Evolutionary conservation across 2,888 invertebrate genomes (phyloP).

Genomic region (Rhaphigaster nebulosa): DNA sequence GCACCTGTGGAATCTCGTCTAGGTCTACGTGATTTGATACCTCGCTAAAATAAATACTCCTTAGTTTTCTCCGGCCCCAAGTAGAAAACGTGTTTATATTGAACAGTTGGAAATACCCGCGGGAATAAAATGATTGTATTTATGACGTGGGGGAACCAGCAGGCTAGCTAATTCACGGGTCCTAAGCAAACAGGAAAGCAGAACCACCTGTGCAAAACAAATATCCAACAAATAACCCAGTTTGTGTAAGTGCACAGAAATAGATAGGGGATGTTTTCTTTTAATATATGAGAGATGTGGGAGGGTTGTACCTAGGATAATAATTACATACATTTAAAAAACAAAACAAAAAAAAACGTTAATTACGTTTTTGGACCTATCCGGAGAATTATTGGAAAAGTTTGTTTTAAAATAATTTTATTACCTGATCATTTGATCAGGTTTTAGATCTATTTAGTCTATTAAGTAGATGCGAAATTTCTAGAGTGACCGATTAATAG

Average conservation of each 20-base stretch:
- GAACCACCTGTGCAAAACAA: conserved; percentile 27
- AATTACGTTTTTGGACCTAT: neutral
- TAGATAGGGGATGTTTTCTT: conserved; percentile 19
- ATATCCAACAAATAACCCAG: neutral
- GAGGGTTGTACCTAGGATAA: neutral
- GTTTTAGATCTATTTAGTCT: too few relatives aligned
- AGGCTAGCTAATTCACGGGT: conserved; percentile 2
- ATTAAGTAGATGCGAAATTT: too few relatives aligned
- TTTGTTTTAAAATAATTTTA: neutral
- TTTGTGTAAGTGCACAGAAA: conserved; percentile 30
- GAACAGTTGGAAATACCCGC: conserved; percentile 44
- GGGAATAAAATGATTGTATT: conserved; percentile 38
- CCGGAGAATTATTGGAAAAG: neutral
- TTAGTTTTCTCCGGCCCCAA: neutral
- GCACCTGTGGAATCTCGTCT: neutral
- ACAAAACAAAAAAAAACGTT: neutral
- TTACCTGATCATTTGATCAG: too few relatives aligned
- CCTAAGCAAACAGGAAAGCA: conserved; percentile 32
- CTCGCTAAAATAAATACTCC: neutral
- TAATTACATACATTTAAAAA: neutral
- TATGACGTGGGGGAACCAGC: neutral
- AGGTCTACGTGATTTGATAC: neutral
- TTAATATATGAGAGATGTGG: neutral
- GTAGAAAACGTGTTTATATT: neutral
- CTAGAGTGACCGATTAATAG: too few relatives aligned